Evolutionary conservation across 2,113 vertebrate species (phyloP).

Genomic region (Stigmatopora nigra): DNA sequence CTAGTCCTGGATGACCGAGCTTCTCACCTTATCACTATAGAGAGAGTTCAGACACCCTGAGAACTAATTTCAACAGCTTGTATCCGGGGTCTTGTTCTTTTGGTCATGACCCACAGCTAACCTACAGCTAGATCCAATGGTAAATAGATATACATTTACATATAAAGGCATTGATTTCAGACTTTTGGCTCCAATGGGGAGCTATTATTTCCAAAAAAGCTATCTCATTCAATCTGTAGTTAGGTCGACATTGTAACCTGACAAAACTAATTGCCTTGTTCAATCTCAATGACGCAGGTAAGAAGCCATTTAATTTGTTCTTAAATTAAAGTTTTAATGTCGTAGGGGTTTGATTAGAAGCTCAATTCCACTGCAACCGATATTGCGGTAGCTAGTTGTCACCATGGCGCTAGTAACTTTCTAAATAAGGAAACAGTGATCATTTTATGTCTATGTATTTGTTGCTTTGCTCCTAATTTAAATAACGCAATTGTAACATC

Average conservation of each 20-base stretch:
- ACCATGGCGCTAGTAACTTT: background rate
- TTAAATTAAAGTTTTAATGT: conserved; percentile 8
- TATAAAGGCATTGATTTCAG: conserved; percentile 24
- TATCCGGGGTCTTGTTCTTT: too few species aligned
- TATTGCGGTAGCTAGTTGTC: background rate
- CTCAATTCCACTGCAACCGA: conserved; percentile 2
- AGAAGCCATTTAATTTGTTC: conserved; percentile 8
- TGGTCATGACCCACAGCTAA: too few species aligned
- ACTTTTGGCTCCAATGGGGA: conserved; percentile 39
- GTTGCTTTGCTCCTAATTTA: background rate
- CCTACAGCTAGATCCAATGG: too few species aligned
- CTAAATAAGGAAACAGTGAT: background rate
- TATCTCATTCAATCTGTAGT: conserved; percentile 11
- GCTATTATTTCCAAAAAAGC: conserved; percentile 20
- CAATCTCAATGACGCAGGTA: conserved; percentile 10
- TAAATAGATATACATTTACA: too few species aligned
- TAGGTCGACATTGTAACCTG: conserved; percentile 29
- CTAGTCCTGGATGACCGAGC: too few species aligned
- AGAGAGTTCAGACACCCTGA: too few species aligned
- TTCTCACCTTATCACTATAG: too few species aligned
- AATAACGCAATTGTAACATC: background rate
- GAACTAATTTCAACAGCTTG: too few species aligned
- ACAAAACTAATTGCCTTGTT: conserved; percentile 14
- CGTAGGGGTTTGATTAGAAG: background rate
- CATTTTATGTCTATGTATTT: background rate